Evolutionary conservation across 2,113 vertebrate genomes (phyloP).

Genomic region (Columba livia): DNA sequence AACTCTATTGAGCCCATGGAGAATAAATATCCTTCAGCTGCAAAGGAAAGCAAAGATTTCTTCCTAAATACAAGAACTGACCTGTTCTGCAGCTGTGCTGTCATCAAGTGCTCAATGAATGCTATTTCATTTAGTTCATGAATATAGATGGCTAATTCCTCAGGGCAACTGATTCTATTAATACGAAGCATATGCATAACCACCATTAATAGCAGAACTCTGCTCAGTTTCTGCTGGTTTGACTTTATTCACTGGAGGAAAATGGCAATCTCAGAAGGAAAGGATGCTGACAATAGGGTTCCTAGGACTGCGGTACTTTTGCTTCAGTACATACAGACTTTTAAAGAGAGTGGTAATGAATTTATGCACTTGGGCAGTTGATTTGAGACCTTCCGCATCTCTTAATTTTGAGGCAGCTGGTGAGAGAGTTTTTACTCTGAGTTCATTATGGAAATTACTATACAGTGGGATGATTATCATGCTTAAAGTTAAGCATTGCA

Average conservation of each 20-base stretch:
- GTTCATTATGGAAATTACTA: slow-evolving; percentile 45
- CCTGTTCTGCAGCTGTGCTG: slow-evolving; percentile 19
- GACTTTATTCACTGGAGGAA: slow-evolving; percentile 9
- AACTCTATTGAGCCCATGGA: background rate
- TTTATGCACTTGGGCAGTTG: slow-evolving; percentile 14
- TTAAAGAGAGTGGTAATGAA: background rate
- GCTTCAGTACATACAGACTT: background rate
- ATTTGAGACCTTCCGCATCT: background rate
- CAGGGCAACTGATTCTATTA: background rate
- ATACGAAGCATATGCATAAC: slow-evolving; percentile 33
- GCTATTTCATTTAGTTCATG: slow-evolving; percentile 34
- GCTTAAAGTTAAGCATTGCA: background rate
- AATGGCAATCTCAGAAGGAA: background rate
- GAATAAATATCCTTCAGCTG: background rate
- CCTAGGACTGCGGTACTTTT: background rate
- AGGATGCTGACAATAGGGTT: background rate
- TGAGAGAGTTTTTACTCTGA: slow-evolving; percentile 23
- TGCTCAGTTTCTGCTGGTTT: slow-evolving; percentile 4
- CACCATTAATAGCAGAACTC: background rate
- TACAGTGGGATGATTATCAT: slow-evolving; percentile 20
- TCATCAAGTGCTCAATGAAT: slow-evolving; percentile 3
- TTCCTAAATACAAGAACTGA: background rate
- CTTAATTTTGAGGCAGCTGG: slow-evolving; percentile 45
- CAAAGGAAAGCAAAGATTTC: background rate
- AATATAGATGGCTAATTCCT: slow-evolving; percentile 64